phyloP scores from a whole-genome alignment of 2,888 invertebrate genomes.

The Hyposoter didymator region DNA sequence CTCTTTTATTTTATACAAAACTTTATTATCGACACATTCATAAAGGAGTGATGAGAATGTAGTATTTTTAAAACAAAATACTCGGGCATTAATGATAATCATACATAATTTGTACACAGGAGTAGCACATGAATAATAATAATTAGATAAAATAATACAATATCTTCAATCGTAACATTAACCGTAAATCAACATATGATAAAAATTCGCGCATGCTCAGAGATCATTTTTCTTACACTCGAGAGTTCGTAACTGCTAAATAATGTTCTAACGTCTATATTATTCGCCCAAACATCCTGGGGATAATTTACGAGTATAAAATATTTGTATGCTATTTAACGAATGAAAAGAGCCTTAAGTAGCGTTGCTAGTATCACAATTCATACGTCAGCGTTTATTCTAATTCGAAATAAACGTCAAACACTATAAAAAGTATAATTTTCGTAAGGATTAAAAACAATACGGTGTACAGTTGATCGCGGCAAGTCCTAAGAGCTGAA shows the following conservation, averaged over 20 bases:
- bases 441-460: slow-evolving; percentile 4
- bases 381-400: slow-evolving; percentile 69
- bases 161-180: slow-evolving; percentile 75
- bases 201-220: slow-evolving; percentile 77
- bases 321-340: slow-evolving; percentile 68
- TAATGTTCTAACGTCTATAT: slow-evolving; percentile 45
- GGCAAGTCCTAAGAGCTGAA: slow-evolving; percentile 21
- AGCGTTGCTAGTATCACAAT: slow-evolving; percentile 83
- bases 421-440: slow-evolving; percentile 45
- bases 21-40: slow-evolving; percentile 63
- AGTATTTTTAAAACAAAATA: slow-evolving; percentile 84
- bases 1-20: slow-evolving; percentile 59
- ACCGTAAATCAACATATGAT: slow-evolving; percentile 76
- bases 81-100: slow-evolving; percentile 79
- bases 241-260: slow-evolving; percentile 32
- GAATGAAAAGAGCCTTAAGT: slow-evolving; percentile 73
- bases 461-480: slow-evolving; percentile 43
- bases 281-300: slow-evolving; percentile 37
- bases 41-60: slow-evolving; percentile 67
- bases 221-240: slow-evolving; percentile 69
- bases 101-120: slow-evolving; percentile 79
- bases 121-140: slow-evolving; percentile 74
- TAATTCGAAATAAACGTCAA: slow-evolving; percentile 59
- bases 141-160: slow-evolving; percentile 75
- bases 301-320: slow-evolving; percentile 52